Evolutionary conservation across 2,888 invertebrate species (phyloP).

Genomic region (Dione juno): DNA sequence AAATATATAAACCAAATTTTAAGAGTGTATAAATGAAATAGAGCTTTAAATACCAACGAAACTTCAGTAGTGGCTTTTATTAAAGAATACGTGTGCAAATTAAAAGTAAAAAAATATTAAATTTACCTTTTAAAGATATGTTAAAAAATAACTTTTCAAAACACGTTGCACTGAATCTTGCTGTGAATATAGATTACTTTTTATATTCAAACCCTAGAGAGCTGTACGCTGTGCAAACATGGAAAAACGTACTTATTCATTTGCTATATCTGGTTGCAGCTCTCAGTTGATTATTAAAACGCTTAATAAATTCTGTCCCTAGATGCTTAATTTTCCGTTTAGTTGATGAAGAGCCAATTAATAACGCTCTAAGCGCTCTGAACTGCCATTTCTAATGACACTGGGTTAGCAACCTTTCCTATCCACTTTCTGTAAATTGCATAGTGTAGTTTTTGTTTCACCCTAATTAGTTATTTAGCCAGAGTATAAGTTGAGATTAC

Average conservation of each 20-base stretch:
- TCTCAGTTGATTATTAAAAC: slow-evolving; percentile 22
- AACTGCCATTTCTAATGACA: not conserved
- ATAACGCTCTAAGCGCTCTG: slow-evolving; percentile 1
- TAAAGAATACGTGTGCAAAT: not conserved
- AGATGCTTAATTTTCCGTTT: slow-evolving; percentile 21
- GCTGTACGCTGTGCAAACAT: not conserved
- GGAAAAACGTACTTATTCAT: slow-evolving; percentile 8
- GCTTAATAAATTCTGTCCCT: slow-evolving; percentile 25
- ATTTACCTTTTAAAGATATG: not conserved
- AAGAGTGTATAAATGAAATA: not conserved
- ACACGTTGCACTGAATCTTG: not conserved
- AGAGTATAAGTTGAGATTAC: not conserved
- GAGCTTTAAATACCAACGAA: not conserved
- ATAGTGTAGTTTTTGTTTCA: not conserved
- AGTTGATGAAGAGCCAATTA: slow-evolving; percentile 5
- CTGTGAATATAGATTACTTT: slow-evolving; percentile 14
- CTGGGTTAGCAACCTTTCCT: not conserved
- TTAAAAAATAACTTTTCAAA: slow-evolving; percentile 7
- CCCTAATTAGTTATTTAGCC: not conserved
- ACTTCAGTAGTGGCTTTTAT: slow-evolving; percentile 1
- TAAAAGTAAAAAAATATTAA: slow-evolving; percentile 5
- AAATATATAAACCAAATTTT: too few species aligned
- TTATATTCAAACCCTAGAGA: slow-evolving; percentile 2
- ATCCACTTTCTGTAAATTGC: slow-evolving; percentile 1
- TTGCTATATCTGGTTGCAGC: not conserved